Evolutionary conservation across 2,113 vertebrate species (phyloP).

Genomic region (Catagonus wagneri): DNA sequence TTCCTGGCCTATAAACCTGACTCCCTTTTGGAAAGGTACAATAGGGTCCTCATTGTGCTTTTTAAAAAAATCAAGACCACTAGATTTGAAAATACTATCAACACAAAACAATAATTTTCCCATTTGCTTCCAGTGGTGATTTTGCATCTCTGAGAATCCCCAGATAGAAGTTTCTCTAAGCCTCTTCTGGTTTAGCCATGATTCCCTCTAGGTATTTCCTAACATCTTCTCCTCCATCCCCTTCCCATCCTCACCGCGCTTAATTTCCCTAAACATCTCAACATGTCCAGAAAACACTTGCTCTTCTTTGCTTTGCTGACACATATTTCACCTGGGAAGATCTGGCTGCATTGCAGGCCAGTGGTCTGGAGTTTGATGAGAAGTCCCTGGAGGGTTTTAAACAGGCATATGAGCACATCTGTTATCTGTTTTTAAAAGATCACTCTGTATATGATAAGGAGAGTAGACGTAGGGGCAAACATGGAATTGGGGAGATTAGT

Average conservation of each 20-base stretch:
- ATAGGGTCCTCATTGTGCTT: background rate
- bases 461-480: background rate
- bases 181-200: background rate
- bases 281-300: background rate
- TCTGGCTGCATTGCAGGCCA: background rate
- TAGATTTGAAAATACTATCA: conserved; percentile 21
- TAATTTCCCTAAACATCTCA: background rate
- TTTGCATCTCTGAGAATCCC: conserved; percentile 23
- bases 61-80: conserved; percentile 17
- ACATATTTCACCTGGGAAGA: conserved; percentile 20
- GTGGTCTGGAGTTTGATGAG: background rate
- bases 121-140: background rate
- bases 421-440: background rate
- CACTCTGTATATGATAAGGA: background rate
- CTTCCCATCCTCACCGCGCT: background rate
- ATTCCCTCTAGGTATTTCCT: background rate
- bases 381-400: conserved; percentile 14
- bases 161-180: conserved; percentile 18
- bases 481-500: background rate
- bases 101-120: background rate
- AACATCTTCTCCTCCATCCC: background rate
- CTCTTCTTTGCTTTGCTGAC: conserved; percentile 25
- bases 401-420: conserved; percentile 16
- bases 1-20: background rate
- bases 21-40: background rate